Conservation (phyloP, 2,113 vertebrate genomes). For the Xerus inauris region DNA sequence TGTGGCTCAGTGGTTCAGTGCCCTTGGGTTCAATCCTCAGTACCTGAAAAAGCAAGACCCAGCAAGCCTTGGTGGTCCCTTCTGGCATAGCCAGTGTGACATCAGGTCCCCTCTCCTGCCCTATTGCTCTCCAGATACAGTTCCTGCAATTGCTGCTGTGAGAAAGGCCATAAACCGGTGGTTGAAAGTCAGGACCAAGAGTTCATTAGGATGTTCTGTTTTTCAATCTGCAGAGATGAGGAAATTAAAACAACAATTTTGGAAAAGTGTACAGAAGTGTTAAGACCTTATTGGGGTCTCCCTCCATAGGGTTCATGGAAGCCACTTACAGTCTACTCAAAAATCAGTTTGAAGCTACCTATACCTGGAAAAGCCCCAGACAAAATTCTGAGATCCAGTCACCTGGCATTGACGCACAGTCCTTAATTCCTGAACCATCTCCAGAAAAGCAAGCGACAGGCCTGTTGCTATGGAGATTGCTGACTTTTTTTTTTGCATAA, state of each 20-base stretch:
- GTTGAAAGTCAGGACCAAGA: constrained; percentile 20
- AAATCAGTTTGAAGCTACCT: background rate
- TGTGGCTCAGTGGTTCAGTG: too few relatives aligned
- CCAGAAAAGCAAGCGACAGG: constrained; percentile 35
- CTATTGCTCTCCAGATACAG: too few relatives aligned
- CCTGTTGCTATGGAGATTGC: constrained; percentile 81
- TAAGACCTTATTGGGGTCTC: accelerated
- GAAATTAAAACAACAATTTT: background rate
- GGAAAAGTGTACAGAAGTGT: background rate
- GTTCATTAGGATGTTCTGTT: background rate
- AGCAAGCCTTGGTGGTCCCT: background rate
- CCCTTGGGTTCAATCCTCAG: too few relatives aligned
- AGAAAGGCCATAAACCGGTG: too few relatives aligned
- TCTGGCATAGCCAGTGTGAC: too few relatives aligned
- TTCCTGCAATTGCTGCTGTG: background rate
- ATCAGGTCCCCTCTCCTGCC: too few relatives aligned
- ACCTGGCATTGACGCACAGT: background rate
- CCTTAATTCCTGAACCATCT: constrained; percentile 64
- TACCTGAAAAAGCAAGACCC: background rate
- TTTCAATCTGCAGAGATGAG: background rate
- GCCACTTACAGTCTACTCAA: background rate
- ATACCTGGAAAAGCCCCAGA: background rate
- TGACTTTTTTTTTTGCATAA: constrained; percentile 50
- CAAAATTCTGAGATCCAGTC: background rate
- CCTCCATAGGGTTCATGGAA: background rate